Evolutionary conservation across 2,113 vertebrate species (phyloP).

Genomic region (Mesocricetus auratus): DNA sequence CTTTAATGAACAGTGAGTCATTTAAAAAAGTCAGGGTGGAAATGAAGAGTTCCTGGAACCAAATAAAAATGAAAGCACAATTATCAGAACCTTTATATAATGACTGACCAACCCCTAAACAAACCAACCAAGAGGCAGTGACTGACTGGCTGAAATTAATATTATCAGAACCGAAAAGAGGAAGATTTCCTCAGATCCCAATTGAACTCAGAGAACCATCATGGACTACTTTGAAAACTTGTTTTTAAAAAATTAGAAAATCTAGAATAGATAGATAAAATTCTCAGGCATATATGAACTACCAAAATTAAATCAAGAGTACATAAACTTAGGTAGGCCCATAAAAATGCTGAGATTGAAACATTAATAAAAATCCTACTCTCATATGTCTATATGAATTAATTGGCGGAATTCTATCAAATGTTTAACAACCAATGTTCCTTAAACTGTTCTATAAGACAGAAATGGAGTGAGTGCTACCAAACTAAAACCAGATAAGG

Average conservation of each 20-base stretch:
- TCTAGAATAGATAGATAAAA: neutral
- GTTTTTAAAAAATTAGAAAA: neutral
- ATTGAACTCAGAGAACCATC: neutral
- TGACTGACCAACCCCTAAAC: neutral
- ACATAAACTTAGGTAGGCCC: neutral
- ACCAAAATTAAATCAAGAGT: neutral
- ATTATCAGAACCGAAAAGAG: neutral
- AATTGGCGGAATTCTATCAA: neutral
- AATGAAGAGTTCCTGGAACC: neutral
- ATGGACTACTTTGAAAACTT: neutral
- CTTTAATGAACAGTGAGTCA: neutral
- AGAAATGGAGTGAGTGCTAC: neutral
- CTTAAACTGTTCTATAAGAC: neutral
- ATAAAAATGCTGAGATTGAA: neutral
- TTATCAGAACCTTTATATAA: neutral
- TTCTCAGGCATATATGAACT: neutral
- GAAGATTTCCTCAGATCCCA: neutral
- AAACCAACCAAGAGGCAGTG: neutral
- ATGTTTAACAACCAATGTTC: neutral
- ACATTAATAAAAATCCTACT: neutral
- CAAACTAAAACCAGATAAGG: neutral
- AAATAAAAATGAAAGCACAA: neutral
- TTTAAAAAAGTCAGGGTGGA: neutral
- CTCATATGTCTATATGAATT: neutral
- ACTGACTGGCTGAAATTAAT: neutral